Conservation (phyloP, 2,888 invertebrate genomes). For the Phania funesta region DNA sequence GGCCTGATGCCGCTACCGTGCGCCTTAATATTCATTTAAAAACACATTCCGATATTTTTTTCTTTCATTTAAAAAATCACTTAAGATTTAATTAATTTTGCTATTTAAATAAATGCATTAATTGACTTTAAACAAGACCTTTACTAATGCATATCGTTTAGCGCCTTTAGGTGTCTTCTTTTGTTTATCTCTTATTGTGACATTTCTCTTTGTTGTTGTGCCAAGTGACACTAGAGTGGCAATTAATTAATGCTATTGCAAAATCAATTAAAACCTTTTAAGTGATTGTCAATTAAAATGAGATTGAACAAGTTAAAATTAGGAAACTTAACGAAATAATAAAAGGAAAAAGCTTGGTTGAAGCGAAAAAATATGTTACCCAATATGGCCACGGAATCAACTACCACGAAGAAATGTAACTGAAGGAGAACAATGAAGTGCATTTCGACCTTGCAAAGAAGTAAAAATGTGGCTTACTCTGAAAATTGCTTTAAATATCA, state of each 20-base stretch:
- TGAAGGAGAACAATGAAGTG: too few relatives aligned
- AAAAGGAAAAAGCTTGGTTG: neutral
- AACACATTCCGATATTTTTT: too few relatives aligned
- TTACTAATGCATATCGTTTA: neutral
- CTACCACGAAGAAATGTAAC: too few relatives aligned
- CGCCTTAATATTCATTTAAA: too few relatives aligned
- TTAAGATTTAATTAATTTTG: too few relatives aligned
- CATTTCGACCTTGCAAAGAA: too few relatives aligned
- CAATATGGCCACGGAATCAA: too few relatives aligned
- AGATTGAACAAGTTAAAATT: neutral
- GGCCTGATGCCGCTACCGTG: too few relatives aligned
- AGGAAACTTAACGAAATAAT: neutral
- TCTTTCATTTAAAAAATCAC: too few relatives aligned
- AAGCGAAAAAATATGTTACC: too few relatives aligned
- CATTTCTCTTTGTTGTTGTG: slow-evolving; percentile 78
- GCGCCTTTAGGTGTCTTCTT: slow-evolving; percentile 3
- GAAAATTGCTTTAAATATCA: too few relatives aligned
- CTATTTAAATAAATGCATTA: neutral
- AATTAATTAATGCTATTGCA: slow-evolving; percentile 75
- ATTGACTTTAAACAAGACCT: slow-evolving; percentile 9
- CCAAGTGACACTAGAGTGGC: slow-evolving; percentile 75
- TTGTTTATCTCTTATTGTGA: slow-evolving; percentile 68
- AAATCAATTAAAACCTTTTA: slow-evolving; percentile 21
- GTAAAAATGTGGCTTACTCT: too few relatives aligned
- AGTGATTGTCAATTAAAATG: slow-evolving; percentile 27